These are phyloP conservation scores for Trypoxylon attenuatum DNA, from an alignment of 2,888 invertebrate genomes.

Conservation along the genomic window DNA sequence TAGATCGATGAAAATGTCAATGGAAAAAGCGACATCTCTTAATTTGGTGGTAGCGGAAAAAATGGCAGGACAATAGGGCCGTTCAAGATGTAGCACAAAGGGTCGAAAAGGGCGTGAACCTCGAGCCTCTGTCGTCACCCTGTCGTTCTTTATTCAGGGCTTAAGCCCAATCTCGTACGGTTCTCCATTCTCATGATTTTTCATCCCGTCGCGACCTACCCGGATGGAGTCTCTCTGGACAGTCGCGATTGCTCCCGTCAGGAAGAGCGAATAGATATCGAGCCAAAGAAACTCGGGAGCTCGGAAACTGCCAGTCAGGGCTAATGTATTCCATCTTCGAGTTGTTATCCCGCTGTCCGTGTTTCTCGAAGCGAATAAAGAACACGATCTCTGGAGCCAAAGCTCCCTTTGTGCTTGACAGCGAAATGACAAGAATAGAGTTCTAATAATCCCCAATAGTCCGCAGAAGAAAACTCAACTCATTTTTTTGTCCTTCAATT, in stretches of 20 bases:
- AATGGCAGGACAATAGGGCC: constrained; percentile 5
- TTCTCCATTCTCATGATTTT: constrained; percentile 14
- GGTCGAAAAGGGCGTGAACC: too few species aligned
- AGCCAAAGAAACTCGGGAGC: too few species aligned
- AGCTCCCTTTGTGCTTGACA: too few species aligned
- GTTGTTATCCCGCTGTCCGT: not conserved
- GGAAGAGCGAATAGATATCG: not conserved
- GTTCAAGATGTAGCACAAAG: constrained; percentile 23
- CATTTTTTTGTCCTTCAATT: too few species aligned
- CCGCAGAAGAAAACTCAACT: too few species aligned
- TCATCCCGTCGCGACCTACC: not conserved
- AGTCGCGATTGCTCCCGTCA: not conserved
- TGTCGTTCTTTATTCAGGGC: constrained; percentile 21
- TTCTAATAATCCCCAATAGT: too few species aligned
- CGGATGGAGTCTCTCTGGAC: not conserved
- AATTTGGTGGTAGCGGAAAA: constrained; percentile 23
- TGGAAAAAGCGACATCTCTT: constrained; percentile 19
- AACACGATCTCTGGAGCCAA: too few species aligned
- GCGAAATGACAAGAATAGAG: too few species aligned
- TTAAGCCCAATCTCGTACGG: constrained; percentile 19
- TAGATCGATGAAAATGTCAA: too few species aligned
- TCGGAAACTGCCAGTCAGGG: not conserved
- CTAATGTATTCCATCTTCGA: not conserved
- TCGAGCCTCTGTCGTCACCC: constrained; percentile 3
- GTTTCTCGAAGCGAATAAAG: not conserved